Conservation (phyloP, 2,113 vertebrate species). For the Electrona antarctica region DNA sequence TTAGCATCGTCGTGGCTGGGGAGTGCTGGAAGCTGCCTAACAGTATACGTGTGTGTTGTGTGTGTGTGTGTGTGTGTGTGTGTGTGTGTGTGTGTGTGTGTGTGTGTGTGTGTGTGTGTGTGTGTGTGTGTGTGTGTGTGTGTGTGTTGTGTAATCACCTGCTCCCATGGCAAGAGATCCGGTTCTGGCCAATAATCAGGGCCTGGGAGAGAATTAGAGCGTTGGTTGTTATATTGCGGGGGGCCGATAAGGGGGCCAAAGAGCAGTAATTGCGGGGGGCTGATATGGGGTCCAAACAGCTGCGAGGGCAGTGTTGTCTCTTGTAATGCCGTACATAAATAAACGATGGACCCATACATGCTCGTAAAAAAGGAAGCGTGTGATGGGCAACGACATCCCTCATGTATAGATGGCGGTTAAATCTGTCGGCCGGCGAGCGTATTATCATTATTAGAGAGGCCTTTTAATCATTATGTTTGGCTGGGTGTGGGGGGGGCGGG, state of each 20-base stretch:
- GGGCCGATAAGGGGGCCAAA: conserved; percentile 41
- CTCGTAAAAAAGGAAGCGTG: conserved; percentile 19
- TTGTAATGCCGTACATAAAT: conserved; percentile 67
- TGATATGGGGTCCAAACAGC: too few species aligned
- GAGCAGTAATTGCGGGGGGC: too few species aligned
- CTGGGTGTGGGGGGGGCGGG: not conserved
- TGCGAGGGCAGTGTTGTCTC: conserved; percentile 43
- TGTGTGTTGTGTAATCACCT: conserved; percentile 40
- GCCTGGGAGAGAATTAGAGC: conserved; percentile 33
- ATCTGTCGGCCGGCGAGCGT: conserved; percentile 26
- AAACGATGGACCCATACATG: not conserved
- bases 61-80: too few species aligned
- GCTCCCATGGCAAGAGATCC: conserved; percentile 14
- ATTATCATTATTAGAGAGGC: conserved; percentile 5
- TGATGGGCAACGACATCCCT: conserved; percentile 41
- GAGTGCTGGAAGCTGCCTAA: conserved; percentile 8
- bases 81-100: conserved; percentile 1
- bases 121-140: too few species aligned
- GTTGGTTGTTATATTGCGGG: conserved; percentile 26
- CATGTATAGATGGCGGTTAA: conserved; percentile 41
- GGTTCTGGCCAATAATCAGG: conserved; percentile 31
- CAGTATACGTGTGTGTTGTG: too few species aligned
- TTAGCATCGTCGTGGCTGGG: conserved; percentile 52
- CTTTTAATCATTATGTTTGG: conserved; percentile 22
- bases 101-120: conserved; percentile 3